phyloP scores from a whole-genome alignment of 1,140 invertebrate genomes.

The Hylaeus anthracinus region DNA sequence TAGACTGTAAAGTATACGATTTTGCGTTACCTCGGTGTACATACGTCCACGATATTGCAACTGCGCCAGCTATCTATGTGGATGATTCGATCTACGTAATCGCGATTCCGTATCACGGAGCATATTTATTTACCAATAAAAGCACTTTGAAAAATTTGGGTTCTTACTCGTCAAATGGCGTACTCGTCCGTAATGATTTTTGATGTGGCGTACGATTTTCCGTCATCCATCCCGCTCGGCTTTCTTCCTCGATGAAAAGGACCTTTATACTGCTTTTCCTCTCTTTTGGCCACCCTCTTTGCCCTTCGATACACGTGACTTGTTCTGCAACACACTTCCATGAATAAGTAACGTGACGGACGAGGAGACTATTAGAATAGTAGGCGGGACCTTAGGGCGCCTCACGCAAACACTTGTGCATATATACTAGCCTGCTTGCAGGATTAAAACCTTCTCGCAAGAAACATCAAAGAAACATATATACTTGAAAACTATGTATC shows the following conservation, averaged over 20 bases:
- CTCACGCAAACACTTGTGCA: constrained; percentile 30
- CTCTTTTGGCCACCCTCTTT: constrained; percentile 9
- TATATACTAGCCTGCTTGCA: constrained; percentile 6
- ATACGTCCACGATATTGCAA: not conserved
- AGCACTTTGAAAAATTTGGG: too few species aligned
- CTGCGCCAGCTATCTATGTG: not conserved
- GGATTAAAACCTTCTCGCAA: constrained; percentile 4
- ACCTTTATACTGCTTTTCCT: constrained; percentile 24
- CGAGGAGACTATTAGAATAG: constrained; percentile 38
- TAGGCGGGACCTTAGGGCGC: constrained; percentile 45
- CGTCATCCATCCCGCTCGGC: not conserved
- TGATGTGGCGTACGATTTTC: constrained; percentile 3
- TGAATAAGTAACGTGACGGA: constrained; percentile 46
- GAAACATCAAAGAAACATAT: too few species aligned
- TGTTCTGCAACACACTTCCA: constrained; percentile 32
- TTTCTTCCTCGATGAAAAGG: constrained; percentile 31
- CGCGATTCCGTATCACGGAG: not conserved
- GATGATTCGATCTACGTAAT: constrained; percentile 5
- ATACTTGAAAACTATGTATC: not conserved
- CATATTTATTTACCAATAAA: too few species aligned
- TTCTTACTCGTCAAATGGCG: not conserved
- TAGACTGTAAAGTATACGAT: not conserved
- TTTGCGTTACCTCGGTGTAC: not conserved
- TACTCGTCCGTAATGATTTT: not conserved
- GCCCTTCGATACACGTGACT: constrained; percentile 38